Conservation (phyloP, 35 echinoderm and acorn worm genomes). For the Stichopus chloronotus region DNA sequence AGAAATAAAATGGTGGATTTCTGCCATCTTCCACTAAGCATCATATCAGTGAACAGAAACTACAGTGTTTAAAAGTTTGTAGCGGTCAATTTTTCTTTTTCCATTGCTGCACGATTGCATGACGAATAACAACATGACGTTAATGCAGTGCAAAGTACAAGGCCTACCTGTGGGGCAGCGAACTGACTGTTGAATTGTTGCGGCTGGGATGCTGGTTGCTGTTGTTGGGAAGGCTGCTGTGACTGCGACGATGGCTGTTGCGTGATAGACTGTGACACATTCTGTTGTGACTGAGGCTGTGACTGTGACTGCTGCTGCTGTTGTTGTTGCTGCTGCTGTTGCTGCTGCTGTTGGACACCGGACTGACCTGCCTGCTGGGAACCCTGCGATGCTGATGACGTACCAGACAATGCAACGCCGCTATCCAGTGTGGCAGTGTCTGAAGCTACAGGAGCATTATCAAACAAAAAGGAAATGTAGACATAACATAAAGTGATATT, state of each 20-base stretch:
- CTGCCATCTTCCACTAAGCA: too few relatives aligned
- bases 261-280: background rate
- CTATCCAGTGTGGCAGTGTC: constrained; percentile 62
- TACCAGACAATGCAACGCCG: constrained; percentile 50
- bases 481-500: too few relatives aligned
- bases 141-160: too few relatives aligned
- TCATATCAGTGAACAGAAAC: too few relatives aligned
- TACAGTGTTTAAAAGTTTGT: too few relatives aligned
- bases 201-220: background rate
- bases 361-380: constrained; percentile 45
- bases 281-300: constrained; percentile 28
- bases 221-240: background rate
- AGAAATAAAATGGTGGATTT: too few relatives aligned
- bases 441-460: background rate
- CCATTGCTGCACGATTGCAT: too few relatives aligned
- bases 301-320: constrained; percentile 45
- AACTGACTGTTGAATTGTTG: constrained; percentile 25
- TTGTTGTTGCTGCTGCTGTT: constrained; percentile 69
- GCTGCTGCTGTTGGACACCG: constrained; percentile 61
- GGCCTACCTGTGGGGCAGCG: constrained; percentile 5
- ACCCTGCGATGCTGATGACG: constrained; percentile 36
- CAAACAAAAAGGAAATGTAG: too few relatives aligned
- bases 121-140: too few relatives aligned
- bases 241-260: background rate
- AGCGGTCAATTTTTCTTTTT: too few relatives aligned